Evolutionary conservation across 2,888 invertebrate genomes (phyloP).

Genomic region (Diogma glabrata): DNA sequence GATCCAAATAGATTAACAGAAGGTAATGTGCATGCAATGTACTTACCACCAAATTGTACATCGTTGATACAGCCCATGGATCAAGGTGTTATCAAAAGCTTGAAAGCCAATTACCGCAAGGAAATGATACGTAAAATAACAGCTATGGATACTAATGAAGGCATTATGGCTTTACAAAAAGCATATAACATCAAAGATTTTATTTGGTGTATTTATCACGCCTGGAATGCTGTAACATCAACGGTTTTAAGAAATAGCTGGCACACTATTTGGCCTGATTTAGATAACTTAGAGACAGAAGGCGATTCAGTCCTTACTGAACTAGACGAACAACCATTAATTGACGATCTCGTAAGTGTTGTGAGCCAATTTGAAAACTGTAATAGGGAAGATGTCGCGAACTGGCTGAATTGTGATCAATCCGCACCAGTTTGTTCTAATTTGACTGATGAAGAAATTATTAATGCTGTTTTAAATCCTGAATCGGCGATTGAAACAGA

Average conservation of each 20-base stretch:
- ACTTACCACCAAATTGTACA: not conserved
- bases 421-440: conserved; percentile 1
- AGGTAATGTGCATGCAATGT: not conserved
- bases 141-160: not conserved
- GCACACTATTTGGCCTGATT: not conserved
- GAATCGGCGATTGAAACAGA: not conserved
- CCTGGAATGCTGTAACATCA: no score
- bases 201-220: no score
- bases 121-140: not conserved
- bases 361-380: not conserved
- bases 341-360: not conserved
- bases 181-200: no score
- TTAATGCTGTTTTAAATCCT: not conserved
- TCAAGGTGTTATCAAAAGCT: not conserved
- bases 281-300: not conserved
- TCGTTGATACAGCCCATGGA: not conserved
- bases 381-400: not conserved
- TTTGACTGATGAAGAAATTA: not conserved
- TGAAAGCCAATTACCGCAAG: not conserved
- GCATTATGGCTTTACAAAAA: no score
- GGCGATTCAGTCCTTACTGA: no score
- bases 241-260: not conserved
- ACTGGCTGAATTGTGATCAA: not conserved
- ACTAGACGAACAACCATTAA: not conserved
- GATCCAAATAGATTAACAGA: not conserved